Base-by-base conservation (phyloP, 2,113 vertebrate species). In the Rhinogobius similis region DNA sequence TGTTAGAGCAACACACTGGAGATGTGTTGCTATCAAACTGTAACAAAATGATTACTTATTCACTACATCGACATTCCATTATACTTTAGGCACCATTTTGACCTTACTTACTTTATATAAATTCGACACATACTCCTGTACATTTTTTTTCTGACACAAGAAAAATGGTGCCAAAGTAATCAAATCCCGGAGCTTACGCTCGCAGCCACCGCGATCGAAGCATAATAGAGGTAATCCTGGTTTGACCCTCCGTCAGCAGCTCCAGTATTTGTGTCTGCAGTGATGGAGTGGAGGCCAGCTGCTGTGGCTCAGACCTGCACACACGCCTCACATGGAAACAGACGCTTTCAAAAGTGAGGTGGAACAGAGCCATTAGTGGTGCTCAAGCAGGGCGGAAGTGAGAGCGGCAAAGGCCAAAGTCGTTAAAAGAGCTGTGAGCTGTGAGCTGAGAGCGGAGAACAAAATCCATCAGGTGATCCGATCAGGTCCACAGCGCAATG, bases 251-350 rank as follows among this genome's bases (percentile, higher is more conserved):
- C 52, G 70, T 81, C 72, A 72, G 70, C 24, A 18, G 75, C 73
- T 32, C 58, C 76, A 83, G 85, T 82, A 77, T 89, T 87, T 90
- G 78, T 90, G 86, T 90, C 82, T 70, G 21, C 23, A 21, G 65
- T 85, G 79, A 89, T 78, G 86, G 75, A 87, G 65, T 67, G 56
- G 73, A 53, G 63, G 56, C 27, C 68, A 62, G 59, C 53, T n/a
- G 53, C 27, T 63, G 58, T 12, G 59, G 62, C 21, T 44, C 21
- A 41, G 56, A 61, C 41, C 26, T 14, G 67, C 39, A 43, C 71
- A 32, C 24, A 68, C 43, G 38, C n/a, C 63, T 59, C 14, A 53
- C 65, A 63, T 72, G 64, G 78, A 58, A 74, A 76, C 65, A 16
- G 32, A 77, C 27, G 55, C 39, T 53, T 50, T 24, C 70, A 44